Base-by-base conservation (phyloP, 2,113 vertebrate species). In the Alligator sinensis region DNA sequence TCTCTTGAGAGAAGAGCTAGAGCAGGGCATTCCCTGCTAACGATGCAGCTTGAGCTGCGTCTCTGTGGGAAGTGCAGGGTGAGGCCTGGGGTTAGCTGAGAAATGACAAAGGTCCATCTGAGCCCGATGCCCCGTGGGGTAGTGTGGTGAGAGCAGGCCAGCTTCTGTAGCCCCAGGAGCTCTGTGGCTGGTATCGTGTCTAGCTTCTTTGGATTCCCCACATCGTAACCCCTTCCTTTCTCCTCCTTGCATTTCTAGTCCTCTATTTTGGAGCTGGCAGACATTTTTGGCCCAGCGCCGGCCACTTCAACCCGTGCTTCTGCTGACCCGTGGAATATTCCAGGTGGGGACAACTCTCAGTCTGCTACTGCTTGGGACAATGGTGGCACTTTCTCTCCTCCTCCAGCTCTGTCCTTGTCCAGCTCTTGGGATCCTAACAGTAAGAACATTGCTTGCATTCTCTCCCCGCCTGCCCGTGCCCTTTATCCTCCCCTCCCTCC, bases 221-320 rank as follows among this genome's bases (percentile, higher is more conserved):
- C 80, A 27, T 75, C 4, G 4, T n/a, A 70, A 64, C 82, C 78
- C 24, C 0, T 77, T 91, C 61, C 58, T 91, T 80, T 89, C 80
- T 84, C 97, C 92, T 76, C 78, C 96, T 92, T 96, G 38, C 84
- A 4, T 89, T 94, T 66, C 77, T 98, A 99, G 99, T 99, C 99
- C 21, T 98, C 99, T 92, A 98, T 99, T 96, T 96, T 99, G 98
- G 99, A 99, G 96, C 98, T 99, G 94, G 98, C 98, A 63, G 99
- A 99, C 96, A 98, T 99, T 97, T 99, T 99, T 3, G 97, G 98
- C 68, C 97, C 98, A 3, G 97, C 93, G 0, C 78, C 97, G 58
- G 98, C 97, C 12, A 97, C 98, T 34, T 97, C 98, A 92, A 91
- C 97, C 77, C 97, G 98, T 85, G 93, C 96, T 2, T 97, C 98